phyloP scores from a whole-genome alignment of 64 coral and sea anemone genomes.

The Dendrophyllia cribrosa region DNA sequence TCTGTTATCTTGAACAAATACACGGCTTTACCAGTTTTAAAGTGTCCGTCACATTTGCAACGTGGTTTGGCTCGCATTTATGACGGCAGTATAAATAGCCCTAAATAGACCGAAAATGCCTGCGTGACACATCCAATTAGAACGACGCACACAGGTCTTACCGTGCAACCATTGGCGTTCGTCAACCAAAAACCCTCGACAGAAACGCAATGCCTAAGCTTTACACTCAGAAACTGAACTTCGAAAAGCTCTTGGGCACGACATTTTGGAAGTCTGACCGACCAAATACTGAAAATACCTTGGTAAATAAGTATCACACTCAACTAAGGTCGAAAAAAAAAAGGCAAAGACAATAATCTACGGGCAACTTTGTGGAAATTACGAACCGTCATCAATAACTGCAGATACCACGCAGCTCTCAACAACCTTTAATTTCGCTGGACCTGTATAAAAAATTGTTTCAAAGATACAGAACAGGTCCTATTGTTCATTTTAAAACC shows the following conservation, averaged over 20 bases:
- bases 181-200: not conserved
- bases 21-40: not conserved
- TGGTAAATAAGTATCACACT: too few species aligned
- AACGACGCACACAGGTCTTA: not conserved
- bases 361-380: not conserved
- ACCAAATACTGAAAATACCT: constrained; percentile 31
- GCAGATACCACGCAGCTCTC: too few species aligned
- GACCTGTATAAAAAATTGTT: not conserved
- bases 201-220: not conserved
- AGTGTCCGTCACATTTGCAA: not conserved
- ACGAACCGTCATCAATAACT: not conserved
- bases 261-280: constrained; percentile 4
- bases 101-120: not conserved
- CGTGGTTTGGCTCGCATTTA: not conserved
- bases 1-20: too few species aligned
- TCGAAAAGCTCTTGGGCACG: not conserved
- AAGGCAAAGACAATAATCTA: constrained; percentile 12
- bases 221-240: constrained; percentile 1
- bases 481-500: not conserved
- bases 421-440: too few species aligned
- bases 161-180: not conserved
- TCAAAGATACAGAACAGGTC: not conserved
- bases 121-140: not conserved
- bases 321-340: constrained; percentile 26
- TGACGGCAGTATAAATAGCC: not conserved